Evolutionary conservation across 2,113 vertebrate species (phyloP), one percentile per base, ranked within the genome.

Genomic region (Menidia beryllina): DNA sequence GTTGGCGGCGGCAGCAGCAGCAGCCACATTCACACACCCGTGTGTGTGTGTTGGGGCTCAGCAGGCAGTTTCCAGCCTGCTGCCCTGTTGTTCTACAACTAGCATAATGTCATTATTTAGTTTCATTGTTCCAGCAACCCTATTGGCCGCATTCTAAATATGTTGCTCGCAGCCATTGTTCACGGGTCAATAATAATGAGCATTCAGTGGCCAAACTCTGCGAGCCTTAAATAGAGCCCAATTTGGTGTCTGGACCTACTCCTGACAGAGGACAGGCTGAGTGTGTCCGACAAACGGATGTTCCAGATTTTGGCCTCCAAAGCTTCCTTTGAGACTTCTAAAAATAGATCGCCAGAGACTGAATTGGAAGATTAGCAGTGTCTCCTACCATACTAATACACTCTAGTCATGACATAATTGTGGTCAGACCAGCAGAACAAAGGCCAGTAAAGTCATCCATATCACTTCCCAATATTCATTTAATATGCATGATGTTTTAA

Each of bases 281-380:
- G 20, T 53, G 26, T 3, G 4, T 14, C 49, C 43, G 25, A 51
- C 75, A 9, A 61, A 55, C 64, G 64, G 77, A 82, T 81, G 79
- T 56, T 82, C 66, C 27, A 45, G 1, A 48, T 59, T 59, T 56
- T 66, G 14, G 62, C 72, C 41, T 53, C 26, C 58, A 38, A 4
- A 41, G 1, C 57, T 84, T 82, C 83, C 81, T 86, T 2, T 82
- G 81, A 67, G 70, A 82, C 12, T 20, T 45, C 56, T 68, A 54
- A 76, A 80, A 79, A 74, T 83, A 85, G 73, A 57, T 10, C 9
- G 13, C 23, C 6, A 24, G 15, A 54, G 23, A 25, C 43, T 47
- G 20, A 54, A 76, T 71, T 21, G 41, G 64, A 80, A 75, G 25
- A 17, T 71, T 3, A 11, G 11, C 1, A 10, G 21, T 50, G 63